These are phyloP conservation scores for Endotricha flammealis DNA, from an alignment of 2,888 invertebrate genomes.

Conservation along the genomic window DNA sequence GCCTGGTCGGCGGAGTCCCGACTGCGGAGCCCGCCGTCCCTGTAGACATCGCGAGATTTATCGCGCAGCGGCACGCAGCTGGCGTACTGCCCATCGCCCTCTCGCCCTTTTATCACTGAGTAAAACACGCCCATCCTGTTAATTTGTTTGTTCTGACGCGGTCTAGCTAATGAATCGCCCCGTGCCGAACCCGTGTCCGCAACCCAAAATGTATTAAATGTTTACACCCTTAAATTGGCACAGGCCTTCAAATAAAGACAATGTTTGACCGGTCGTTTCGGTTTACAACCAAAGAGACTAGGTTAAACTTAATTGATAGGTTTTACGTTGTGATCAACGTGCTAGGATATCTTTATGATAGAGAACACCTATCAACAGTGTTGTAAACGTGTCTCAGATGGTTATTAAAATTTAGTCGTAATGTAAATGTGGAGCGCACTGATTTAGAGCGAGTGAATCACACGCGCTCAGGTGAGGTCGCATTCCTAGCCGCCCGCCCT, in stretches of 20 bases:
- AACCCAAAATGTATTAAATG: slow-evolving; percentile 59
- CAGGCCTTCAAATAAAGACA: slow-evolving; percentile 58
- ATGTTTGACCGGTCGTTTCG: slow-evolving; percentile 29
- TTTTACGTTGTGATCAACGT: too few species aligned
- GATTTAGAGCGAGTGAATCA: slow-evolving; percentile 73
- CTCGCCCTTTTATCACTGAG: slow-evolving; percentile 71
- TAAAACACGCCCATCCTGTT: slow-evolving; percentile 71
- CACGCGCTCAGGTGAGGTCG: slow-evolving; percentile 73
- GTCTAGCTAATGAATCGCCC: slow-evolving; percentile 73
- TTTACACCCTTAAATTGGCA: slow-evolving; percentile 66
- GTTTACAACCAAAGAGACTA: slow-evolving; percentile 8
- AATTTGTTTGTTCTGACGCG: slow-evolving; percentile 77
- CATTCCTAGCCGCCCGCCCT: slow-evolving; percentile 66
- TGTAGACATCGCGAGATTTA: slow-evolving; percentile 50
- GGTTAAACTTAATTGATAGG: too few species aligned
- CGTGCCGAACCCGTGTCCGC: slow-evolving; percentile 66
- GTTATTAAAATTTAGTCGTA: slow-evolving; percentile 41
- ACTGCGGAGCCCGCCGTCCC: slow-evolving; percentile 17
- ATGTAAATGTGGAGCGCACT: slow-evolving; percentile 62
- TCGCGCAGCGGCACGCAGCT: slow-evolving; percentile 63
- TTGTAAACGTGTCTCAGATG: slow-evolving; percentile 39
- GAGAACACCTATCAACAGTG: too few species aligned
- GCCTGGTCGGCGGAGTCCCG: slow-evolving; percentile 13
- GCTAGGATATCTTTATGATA: too few species aligned
- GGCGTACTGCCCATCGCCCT: slow-evolving; percentile 62